A percentile compares a stretch with the other conserved stretches of the same genome.
phyloP scores from a whole-genome alignment of 2,888 invertebrate species.

The Amaurobius ferox region DNA sequence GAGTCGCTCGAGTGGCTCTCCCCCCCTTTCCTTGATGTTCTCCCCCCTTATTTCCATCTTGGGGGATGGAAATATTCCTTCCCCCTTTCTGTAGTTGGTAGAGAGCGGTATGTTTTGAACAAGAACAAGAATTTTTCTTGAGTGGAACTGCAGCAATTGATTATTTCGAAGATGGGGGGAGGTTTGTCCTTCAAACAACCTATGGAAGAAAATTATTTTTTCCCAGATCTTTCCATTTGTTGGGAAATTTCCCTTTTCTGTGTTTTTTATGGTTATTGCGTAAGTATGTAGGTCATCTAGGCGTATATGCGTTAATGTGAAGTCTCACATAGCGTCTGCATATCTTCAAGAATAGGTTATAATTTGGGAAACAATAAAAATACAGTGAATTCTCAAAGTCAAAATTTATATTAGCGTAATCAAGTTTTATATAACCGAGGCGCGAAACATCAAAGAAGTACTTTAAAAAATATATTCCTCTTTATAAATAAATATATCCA shows the following conservation, averaged over 20 bases:
- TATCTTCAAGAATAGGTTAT: no score
- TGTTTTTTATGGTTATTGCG: background rate
- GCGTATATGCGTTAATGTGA: background rate
- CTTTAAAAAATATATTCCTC: no score
- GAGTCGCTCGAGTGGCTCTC: conserved; percentile 18
- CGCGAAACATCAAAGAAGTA: no score
- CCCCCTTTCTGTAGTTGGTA: conserved; percentile 5
- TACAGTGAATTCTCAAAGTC: no score
- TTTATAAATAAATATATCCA: no score
- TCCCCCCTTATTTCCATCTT: conserved; percentile 43
- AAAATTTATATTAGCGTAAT: no score
- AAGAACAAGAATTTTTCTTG: conserved; percentile 33
- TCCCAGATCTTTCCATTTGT: background rate
- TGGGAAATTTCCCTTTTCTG: background rate
- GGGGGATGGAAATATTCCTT: conserved; percentile 1
- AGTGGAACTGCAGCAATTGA: conserved; percentile 56
- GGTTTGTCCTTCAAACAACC: conserved; percentile 52
- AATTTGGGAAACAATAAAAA: no score
- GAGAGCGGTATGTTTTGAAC: conserved; percentile 21
- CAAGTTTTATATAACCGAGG: no score
- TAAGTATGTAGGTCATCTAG: background rate
- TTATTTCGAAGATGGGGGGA: conserved; percentile 36
- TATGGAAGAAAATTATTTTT: background rate
- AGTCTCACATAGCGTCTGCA: no score
- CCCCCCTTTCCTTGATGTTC: conserved; percentile 6